These are phyloP conservation scores for Diplazon laetatorius DNA, from an alignment of 2,888 invertebrate species.

Conservation along the genomic window DNA sequence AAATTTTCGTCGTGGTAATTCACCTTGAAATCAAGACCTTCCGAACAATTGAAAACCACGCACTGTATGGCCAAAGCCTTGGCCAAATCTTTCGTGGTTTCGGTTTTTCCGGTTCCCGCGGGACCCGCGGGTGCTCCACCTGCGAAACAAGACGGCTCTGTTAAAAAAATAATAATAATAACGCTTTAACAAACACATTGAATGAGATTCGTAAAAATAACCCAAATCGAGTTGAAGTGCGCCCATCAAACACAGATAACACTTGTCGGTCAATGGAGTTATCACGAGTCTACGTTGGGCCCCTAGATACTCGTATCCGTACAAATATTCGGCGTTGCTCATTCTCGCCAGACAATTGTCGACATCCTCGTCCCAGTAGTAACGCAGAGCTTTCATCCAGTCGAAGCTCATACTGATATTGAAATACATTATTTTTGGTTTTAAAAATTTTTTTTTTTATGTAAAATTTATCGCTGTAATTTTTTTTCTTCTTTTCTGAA, in stretches of 20 bases:
- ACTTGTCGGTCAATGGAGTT: conserved; percentile 94
- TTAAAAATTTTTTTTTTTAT: no score
- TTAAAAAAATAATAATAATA: no score
- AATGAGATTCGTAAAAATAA: no score
- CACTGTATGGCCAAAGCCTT: conserved; percentile 95
- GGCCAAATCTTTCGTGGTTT: conserved; percentile 95
- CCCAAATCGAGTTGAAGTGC: conserved; percentile 93
- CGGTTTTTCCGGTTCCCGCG: conserved; percentile 94
- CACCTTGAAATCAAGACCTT: conserved; percentile 87
- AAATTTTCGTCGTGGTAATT: no score
- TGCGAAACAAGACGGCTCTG: conserved; percentile 67
- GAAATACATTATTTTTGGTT: no score
- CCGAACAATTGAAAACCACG: conserved; percentile 96
- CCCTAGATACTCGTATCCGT: conserved; percentile 96
- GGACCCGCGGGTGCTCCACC: conserved; percentile 96
- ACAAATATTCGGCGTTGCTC: conserved; percentile 92
- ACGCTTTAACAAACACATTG: no score
- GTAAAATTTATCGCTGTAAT: no score
- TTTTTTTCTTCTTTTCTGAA: conserved; percentile 16
- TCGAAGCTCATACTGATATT: conserved; percentile 88
- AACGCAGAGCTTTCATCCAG: conserved; percentile 95
- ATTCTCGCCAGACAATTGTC: conserved; percentile 92
- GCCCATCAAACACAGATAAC: conserved; percentile 95
- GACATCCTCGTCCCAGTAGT: conserved; percentile 92
- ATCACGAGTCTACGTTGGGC: conserved; percentile 93